Evolutionary conservation across 2,797 vertebrate species (phyloP).

Genomic region (Myripristis jacobus): DNA sequence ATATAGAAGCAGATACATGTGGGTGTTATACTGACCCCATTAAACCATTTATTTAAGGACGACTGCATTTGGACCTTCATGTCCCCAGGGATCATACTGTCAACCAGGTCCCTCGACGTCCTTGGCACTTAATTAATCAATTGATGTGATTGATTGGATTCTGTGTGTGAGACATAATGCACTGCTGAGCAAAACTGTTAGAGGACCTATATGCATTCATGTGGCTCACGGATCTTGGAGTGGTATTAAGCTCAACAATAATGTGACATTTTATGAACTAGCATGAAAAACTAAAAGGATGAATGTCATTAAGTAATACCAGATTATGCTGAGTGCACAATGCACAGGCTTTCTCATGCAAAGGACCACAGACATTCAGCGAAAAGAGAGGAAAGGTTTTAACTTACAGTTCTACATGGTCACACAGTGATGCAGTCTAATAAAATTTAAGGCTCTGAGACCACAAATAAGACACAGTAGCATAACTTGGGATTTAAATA

Average conservation of each 20-base stretch:
- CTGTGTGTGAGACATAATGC: conserved; percentile 74
- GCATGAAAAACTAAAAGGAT: background rate
- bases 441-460: too few relatives aligned
- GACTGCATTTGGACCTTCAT: conserved; percentile 49
- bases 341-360: background rate
- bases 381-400: background rate
- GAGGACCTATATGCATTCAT: conserved; percentile 43
- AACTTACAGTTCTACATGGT: background rate
- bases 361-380: background rate
- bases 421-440: background rate
- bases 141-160: conserved; percentile 76
- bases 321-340: background rate
- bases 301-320: conserved; percentile 8
- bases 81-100: conserved; percentile 61
- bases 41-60: conserved; percentile 58
- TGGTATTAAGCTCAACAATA: background rate
- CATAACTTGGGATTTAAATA: background rate
- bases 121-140: conserved; percentile 79
- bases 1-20: conserved; percentile 35
- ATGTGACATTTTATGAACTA: conserved; percentile 25
- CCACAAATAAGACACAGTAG: background rate
- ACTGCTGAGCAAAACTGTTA: conserved; percentile 77
- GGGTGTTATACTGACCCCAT: conserved; percentile 53
- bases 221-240: conserved; percentile 18
- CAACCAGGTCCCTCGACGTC: conserved; percentile 60